Conservation (phyloP, 2,797 vertebrate species). For the Loris lydekkerianus region DNA sequence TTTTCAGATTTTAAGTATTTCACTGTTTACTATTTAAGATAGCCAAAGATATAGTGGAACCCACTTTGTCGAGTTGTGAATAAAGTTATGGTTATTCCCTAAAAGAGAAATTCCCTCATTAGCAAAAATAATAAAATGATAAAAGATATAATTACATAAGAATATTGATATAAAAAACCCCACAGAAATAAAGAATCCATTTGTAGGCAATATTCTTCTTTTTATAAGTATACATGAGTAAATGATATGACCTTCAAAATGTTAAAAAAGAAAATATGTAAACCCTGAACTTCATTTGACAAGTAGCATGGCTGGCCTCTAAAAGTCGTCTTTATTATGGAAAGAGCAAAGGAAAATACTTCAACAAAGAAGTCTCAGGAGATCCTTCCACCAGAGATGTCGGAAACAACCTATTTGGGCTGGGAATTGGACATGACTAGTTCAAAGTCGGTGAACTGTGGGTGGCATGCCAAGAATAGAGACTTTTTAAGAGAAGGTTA, state of each 20-base stretch:
- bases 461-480: slow-evolving; percentile 78
- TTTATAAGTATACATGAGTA: background rate
- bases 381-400: slow-evolving; percentile 31
- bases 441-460: slow-evolving; percentile 82
- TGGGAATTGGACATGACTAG: slow-evolving; percentile 66
- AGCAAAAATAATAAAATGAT: slow-evolving; percentile 2
- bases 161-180: background rate
- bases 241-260: slow-evolving; percentile 63
- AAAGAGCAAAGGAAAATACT: slow-evolving; percentile 57
- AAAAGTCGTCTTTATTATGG: slow-evolving; percentile 76
- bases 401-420: slow-evolving; percentile 42
- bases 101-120: background rate
- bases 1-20: background rate
- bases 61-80: background rate
- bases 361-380: slow-evolving; percentile 59
- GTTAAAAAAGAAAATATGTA: slow-evolving; percentile 60
- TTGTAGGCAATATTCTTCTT: slow-evolving; percentile 3
- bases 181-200: background rate
- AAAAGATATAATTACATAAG: background rate
- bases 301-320: slow-evolving; percentile 30
- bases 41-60: background rate
- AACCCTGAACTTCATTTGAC: slow-evolving; percentile 60
- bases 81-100: background rate
- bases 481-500: slow-evolving; percentile 55
- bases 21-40: slow-evolving; percentile 1